These are phyloP conservation scores for Musca domestica DNA, from an alignment of 1,140 invertebrate species.

Conservation along the genomic window DNA sequence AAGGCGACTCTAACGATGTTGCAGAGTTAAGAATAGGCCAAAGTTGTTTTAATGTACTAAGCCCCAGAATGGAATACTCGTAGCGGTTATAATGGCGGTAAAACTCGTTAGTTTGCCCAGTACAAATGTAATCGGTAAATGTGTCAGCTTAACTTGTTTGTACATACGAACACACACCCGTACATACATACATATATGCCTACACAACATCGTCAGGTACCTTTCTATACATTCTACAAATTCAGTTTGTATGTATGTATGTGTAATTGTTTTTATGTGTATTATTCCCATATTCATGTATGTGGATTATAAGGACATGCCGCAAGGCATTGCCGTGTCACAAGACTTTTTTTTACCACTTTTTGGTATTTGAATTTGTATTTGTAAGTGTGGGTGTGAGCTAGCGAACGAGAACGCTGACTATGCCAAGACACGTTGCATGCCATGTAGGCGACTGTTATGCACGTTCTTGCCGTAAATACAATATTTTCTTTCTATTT, in stretches of 20 bases:
- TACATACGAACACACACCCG: neutral
- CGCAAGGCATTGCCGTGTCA: neutral
- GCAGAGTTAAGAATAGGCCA: too few species aligned
- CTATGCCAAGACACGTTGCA: neutral
- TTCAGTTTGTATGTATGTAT: neutral
- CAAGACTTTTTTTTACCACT: neutral
- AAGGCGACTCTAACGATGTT: too few species aligned
- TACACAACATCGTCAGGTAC: neutral
- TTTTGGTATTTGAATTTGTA: too few species aligned
- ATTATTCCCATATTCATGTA: neutral
- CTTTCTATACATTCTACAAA: too few species aligned
- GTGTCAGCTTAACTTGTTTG: neutral
- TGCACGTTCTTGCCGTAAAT: constrained; percentile 18
- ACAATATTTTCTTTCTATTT: constrained; percentile 12
- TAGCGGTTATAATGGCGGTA: too few species aligned
- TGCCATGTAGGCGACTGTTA: neutral
- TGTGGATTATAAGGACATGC: constrained; percentile 23
- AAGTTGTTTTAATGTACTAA: too few species aligned
- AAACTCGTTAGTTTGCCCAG: too few species aligned
- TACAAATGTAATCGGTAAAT: too few species aligned
- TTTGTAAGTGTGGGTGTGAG: too few species aligned
- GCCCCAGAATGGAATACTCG: too few species aligned
- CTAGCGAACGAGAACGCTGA: too few species aligned
- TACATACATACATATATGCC: neutral
- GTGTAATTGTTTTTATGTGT: neutral